A percentile compares a stretch with the other conserved stretches of the same genome.
phyloP scores from a whole-genome alignment of 2,113 vertebrate species.

The Cebidichthys violaceus region DNA sequence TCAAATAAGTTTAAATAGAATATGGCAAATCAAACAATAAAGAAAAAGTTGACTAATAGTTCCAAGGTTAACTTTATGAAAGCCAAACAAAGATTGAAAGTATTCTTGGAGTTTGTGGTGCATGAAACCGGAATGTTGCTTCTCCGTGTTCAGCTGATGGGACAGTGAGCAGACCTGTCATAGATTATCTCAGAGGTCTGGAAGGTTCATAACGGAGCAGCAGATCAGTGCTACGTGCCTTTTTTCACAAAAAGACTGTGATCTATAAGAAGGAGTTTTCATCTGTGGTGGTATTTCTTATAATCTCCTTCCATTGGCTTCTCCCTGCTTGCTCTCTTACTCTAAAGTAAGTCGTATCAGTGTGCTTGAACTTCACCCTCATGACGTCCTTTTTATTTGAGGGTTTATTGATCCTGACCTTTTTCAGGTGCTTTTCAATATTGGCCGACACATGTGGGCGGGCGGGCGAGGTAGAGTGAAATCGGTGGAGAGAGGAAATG shows the following conservation, averaged over 20 bases:
- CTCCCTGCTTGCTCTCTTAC: not conserved
- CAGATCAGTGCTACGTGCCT: not conserved
- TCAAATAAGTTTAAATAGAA: not conserved
- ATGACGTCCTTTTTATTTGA: not conserved
- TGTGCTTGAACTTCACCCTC: conserved; percentile 2
- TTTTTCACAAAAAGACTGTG: not conserved
- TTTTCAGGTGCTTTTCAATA: not conserved
- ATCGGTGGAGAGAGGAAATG: not conserved
- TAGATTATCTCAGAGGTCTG: not conserved
- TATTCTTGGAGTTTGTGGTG: not conserved
- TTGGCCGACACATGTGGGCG: not conserved
- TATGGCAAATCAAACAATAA: not conserved
- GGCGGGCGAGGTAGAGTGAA: not conserved
- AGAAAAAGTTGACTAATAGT: not conserved
- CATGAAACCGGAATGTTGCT: not conserved
- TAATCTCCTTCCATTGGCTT: not conserved
- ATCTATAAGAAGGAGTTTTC: not conserved
- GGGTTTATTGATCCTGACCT: conserved; percentile 6
- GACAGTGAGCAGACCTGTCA: too few relatives aligned
- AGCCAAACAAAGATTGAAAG: not conserved
- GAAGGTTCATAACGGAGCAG: not conserved
- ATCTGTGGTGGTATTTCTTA: not conserved
- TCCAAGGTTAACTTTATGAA: not conserved
- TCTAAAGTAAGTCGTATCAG: not conserved
- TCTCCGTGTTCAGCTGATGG: not conserved